Base-by-base conservation (phyloP, 2,888 invertebrate genomes). In the Atethmia centrago region DNA sequence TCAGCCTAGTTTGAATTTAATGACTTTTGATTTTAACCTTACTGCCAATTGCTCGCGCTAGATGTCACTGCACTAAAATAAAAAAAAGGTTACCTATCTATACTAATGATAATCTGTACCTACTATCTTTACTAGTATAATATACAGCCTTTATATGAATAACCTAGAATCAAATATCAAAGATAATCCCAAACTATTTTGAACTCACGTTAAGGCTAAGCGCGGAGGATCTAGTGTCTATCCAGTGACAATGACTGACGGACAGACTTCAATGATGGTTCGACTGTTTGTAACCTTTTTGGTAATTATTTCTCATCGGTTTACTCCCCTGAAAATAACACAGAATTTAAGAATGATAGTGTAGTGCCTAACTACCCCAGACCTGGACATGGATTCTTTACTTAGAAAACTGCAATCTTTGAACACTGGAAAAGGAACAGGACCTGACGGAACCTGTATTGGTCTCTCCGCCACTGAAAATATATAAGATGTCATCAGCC, bases 221-320 rank as follows among this genome's bases (percentile, higher is more conserved):
- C 45, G 62, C 7, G 62, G 62, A 4, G 47, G 62, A 12, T 28
- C 62, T 21, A 47, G 28, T 47, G 47, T 10, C 47, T 63, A 47
- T 47, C 62, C 47, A 47, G 10, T 19, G 9, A 63, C 28, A 28
- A 63, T 47, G 47, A 63, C 62, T 10, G 28, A 63, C 31, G 47
- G 47, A 19, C 47, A 47, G 47, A 47, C 47, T 47, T 8, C 47
- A 47, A 47, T 47, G 31, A 63, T 28, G 45, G n/a, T 16, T n/a
- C 51, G 31, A 4, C 14, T 36, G 8, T 64, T 8, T 64, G 64
- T 51, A 51, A 64, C 8, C 49, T 64, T 8, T 64, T 64, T 16
- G 65, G 25, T 16, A 40, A 51, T 28, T 40, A 53, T 40, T 65
- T 65, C 19, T n/a, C 65, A 53, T 53, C 53, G 2, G 40, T 65